Conservation (phyloP, 2,113 vertebrate genomes). For the Elachura formosa region DNA sequence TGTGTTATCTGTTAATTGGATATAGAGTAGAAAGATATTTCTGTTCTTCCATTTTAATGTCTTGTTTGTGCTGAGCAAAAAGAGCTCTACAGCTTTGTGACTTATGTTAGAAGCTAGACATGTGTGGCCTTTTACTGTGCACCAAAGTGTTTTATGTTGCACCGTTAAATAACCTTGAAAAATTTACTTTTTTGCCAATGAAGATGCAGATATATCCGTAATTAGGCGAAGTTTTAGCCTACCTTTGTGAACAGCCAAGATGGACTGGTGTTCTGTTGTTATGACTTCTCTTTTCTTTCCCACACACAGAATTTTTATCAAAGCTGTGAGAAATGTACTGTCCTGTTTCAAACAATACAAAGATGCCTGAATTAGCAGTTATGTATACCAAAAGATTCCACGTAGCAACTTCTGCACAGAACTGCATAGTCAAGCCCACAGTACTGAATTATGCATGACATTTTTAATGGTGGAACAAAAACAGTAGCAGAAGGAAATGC, state of each 20-base stretch:
- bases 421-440: not conserved
- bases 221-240: not conserved
- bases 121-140: not conserved
- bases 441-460: constrained; percentile 39
- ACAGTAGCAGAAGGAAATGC: constrained; percentile 10
- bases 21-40: not conserved
- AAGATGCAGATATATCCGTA: not conserved
- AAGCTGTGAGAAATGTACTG: not conserved
- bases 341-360: not conserved
- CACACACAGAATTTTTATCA: not conserved
- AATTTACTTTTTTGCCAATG: not conserved
- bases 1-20: not conserved
- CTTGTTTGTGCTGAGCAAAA: not conserved
- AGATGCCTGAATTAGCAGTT: not conserved
- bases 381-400: not conserved
- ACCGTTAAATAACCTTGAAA: not conserved
- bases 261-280: not conserved
- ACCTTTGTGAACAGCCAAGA: not conserved
- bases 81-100: not conserved
- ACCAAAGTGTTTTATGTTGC: not conserved
- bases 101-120: not conserved
- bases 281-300: not conserved
- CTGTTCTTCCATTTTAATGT: not conserved
- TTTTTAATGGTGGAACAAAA: constrained; percentile 47
- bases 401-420: not conserved